Percentiles rank a stretch among this genome's conserved stretches.
Evolutionary conservation across 2,113 vertebrate species (phyloP).

Genomic region (Podarcis cretensis): DNA sequence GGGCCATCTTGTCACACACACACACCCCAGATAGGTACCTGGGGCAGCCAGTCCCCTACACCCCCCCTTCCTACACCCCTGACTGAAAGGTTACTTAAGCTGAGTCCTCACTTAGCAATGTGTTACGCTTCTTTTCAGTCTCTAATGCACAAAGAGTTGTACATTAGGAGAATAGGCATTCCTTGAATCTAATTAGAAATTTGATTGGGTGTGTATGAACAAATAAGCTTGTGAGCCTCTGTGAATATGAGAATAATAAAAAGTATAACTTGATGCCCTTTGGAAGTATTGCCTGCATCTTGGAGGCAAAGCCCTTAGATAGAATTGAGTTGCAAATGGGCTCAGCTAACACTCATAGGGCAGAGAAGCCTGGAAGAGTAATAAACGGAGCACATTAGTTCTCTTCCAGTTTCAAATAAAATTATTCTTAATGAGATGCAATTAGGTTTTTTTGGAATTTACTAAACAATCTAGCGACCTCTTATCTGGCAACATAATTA

Average conservation of each 20-base stretch:
- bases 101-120: background rate
- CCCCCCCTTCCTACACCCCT: too few species aligned
- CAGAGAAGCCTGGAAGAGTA: background rate
- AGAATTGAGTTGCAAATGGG: conserved; percentile 25
- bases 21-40: too few species aligned
- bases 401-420: conserved; percentile 4
- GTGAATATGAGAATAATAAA: conserved; percentile 14
- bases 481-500: conserved; percentile 66
- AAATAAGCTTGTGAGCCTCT: background rate
- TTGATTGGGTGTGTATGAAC: background rate
- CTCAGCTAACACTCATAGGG: conserved; percentile 1
- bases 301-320: conserved; percentile 3
- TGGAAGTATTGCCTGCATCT: conserved; percentile 8
- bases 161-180: background rate
- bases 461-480: conserved; percentile 44
- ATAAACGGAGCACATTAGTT: conserved; percentile 4
- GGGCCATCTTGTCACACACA: too few species aligned
- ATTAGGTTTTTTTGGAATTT: conserved; percentile 34
- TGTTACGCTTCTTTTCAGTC: background rate
- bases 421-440: conserved; percentile 53
- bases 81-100: background rate
- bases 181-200: conserved; percentile 22
- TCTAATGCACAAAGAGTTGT: background rate
- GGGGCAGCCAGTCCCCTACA: too few species aligned
- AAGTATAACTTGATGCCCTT: background rate